phyloP scores from a whole-genome alignment of 2,113 vertebrate species.

The Phylloscopus trochilus region DNA sequence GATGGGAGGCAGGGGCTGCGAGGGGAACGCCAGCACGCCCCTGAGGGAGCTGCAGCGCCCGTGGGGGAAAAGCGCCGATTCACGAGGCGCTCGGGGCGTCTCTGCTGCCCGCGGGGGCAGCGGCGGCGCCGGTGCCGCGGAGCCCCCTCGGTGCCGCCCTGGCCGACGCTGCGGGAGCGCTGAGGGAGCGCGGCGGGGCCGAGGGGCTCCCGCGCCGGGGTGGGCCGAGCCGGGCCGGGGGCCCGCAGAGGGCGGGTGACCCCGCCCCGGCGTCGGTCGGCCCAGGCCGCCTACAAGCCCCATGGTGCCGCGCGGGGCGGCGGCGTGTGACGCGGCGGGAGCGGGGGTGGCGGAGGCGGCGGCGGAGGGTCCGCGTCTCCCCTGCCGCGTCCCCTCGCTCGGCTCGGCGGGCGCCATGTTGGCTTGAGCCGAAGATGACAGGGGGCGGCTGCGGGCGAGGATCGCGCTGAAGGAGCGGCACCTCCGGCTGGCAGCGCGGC shows the following conservation, averaged over 20 bases:
- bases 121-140: too few relatives aligned
- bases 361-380: neutral
- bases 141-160: too few relatives aligned
- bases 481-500: neutral
- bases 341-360: neutral
- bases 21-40: neutral
- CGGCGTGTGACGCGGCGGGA: neutral
- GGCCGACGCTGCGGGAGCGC: neutral
- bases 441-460: conserved; percentile 51
- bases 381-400: conserved; percentile 7
- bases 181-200: too few relatives aligned
- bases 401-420: conserved; percentile 70
- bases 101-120: neutral
- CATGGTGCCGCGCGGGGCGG: neutral
- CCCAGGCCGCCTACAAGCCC: conserved; percentile 6
- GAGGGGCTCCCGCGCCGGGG: too few relatives aligned
- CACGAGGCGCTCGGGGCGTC: rapidly evolving
- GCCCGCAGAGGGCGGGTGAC: neutral
- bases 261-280: neutral
- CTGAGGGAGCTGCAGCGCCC: neutral
- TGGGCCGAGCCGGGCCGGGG: neutral
- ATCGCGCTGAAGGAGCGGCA: conserved; percentile 16
- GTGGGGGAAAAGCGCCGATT: too few relatives aligned
- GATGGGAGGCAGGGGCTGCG: neutral
- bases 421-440: conserved; percentile 70